Conservation (phyloP, 2,888 invertebrate species). For the Eustalomyia histrio region DNA sequence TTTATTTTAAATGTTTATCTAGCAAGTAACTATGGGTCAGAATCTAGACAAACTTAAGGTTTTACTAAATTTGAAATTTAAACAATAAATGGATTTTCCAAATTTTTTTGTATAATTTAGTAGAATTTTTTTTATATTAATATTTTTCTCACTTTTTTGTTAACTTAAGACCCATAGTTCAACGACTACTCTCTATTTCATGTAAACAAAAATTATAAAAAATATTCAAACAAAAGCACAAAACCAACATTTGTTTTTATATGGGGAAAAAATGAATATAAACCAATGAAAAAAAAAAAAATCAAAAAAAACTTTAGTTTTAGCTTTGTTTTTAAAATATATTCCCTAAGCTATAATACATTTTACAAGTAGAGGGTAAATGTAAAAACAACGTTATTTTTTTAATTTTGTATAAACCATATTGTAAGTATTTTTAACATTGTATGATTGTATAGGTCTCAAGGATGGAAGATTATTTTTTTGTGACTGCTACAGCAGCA, state of each 20-base stretch:
- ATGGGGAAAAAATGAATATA: constrained; percentile 4
- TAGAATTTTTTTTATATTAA: too few species aligned
- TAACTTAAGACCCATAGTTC: neutral
- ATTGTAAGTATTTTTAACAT: neutral
- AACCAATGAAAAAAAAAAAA: constrained; percentile 8
- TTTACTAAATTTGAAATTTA: too few species aligned
- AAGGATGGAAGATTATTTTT: neutral
- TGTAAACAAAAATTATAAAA: neutral
- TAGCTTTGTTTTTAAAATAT: constrained; percentile 49
- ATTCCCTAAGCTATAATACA: constrained; percentile 60
- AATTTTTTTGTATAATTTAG: too few species aligned
- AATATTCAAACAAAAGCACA: constrained; percentile 4
- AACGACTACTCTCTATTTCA: neutral
- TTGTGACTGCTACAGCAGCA: constrained; percentile 1
- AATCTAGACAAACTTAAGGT: neutral
- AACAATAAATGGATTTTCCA: too few species aligned
- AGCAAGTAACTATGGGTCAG: neutral
- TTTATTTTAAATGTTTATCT: constrained; percentile 36
- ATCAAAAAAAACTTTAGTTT: constrained; percentile 50
- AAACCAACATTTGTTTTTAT: constrained; percentile 48
- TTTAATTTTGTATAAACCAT: neutral
- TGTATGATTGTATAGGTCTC: constrained; percentile 5
- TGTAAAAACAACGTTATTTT: constrained; percentile 16
- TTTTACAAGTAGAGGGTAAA: constrained; percentile 52
- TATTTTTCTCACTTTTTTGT: neutral